A percentile compares a stretch with the other conserved stretches of the same genome.
Conservation (phyloP, 1,140 invertebrate species). For the Triops cancriformis region DNA sequence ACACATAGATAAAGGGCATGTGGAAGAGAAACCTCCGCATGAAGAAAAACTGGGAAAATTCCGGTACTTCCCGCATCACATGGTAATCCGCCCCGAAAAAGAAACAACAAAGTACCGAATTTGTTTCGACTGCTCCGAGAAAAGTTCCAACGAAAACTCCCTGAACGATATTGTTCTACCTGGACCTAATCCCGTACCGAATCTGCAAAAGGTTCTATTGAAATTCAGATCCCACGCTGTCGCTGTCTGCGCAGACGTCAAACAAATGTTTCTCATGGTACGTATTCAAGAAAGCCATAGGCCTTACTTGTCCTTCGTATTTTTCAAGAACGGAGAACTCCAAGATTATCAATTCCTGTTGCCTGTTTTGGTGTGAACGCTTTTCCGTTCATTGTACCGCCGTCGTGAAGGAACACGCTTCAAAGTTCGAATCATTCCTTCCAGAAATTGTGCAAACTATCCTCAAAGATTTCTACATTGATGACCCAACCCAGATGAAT, state of each 20-base stretch:
- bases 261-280: neutral
- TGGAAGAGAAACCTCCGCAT: neutral
- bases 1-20: conserved; percentile 17
- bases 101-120: neutral
- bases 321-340: neutral
- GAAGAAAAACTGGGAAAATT: conserved; percentile 1
- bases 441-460: too few relatives aligned
- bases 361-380: neutral
- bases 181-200: neutral
- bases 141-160: neutral
- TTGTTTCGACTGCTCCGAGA: neutral
- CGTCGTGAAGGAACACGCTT: conserved; percentile 7
- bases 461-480: conserved; percentile 26
- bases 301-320: conserved; percentile 27
- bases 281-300: neutral
- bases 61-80: neutral
- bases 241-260: neutral
- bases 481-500: conserved; percentile 17
- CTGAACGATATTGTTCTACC: neutral
- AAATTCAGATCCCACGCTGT: neutral
- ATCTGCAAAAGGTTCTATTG: neutral
- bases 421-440: too few relatives aligned
- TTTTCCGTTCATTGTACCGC: too few relatives aligned
- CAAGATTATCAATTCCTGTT: neutral
- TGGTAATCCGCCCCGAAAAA: neutral